Percentiles rank a stretch among this genome's conserved stretches.
Conservation (phyloP, 2,797 vertebrate species). For the Dendrocincla fuliginosa region DNA sequence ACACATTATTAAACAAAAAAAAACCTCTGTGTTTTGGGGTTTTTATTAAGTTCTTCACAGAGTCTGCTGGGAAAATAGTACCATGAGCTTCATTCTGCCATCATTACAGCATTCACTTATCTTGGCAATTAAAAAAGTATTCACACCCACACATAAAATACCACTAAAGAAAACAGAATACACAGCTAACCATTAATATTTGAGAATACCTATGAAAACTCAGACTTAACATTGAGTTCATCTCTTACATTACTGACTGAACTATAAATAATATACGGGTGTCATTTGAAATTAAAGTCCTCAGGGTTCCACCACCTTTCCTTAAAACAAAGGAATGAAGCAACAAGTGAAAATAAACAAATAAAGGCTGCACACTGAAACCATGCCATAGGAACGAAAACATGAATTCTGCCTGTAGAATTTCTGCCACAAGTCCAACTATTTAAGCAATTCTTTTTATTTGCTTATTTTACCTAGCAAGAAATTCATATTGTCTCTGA, state of each 20-base stretch:
- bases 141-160: slow-evolving; percentile 42
- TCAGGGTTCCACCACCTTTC: not conserved
- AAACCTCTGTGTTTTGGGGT: not conserved
- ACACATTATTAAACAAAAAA: not conserved
- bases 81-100: slow-evolving; percentile 15
- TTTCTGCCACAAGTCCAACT: not conserved
- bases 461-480: not conserved
- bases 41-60: not conserved
- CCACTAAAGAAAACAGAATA: not conserved
- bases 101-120: not conserved
- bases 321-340: slow-evolving; percentile 5
- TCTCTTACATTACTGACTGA: not conserved
- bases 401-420: not conserved
- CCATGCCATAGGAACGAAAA: not conserved
- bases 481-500: not conserved
- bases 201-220: not conserved
- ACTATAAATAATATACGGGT: not conserved
- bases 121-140: slow-evolving; percentile 1
- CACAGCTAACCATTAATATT: not conserved
- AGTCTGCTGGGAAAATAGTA: not conserved
- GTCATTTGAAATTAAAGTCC: not conserved
- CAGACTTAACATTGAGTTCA: not conserved
- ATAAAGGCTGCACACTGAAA: not conserved
- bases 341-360: slow-evolving; percentile 1
- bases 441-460: not conserved